Percentiles rank a stretch among this genome's conserved stretches.
Evolutionary conservation across 2,888 invertebrate species (phyloP).

Genomic region (Caenorhabditis becei): DNA sequence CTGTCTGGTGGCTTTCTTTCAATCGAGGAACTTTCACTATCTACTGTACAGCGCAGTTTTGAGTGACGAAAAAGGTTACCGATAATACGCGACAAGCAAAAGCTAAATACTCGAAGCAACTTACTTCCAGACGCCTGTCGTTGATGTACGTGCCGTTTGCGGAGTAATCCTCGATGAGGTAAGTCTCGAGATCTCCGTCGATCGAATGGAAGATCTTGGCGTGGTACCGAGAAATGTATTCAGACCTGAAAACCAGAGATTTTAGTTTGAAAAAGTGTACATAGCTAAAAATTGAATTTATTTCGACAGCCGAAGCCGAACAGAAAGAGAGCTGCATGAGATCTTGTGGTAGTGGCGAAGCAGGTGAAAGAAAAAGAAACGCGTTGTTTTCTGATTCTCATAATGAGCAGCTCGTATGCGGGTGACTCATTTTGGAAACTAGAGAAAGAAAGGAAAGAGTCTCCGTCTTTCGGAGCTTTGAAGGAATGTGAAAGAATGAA

Average conservation of each 20-base stretch:
- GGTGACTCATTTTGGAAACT: neutral
- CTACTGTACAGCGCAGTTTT: neutral
- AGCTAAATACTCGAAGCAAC: too few relatives aligned
- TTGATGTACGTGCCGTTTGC: constrained; percentile 84
- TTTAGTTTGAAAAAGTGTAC: too few relatives aligned
- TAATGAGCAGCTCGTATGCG: neutral
- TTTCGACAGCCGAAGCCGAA: too few relatives aligned
- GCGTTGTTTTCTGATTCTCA: neutral
- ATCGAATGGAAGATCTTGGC: constrained; percentile 81
- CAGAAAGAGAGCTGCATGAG: neutral
- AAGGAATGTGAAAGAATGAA: neutral
- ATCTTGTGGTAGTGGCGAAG: neutral
- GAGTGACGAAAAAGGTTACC: neutral
- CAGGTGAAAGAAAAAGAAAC: constrained; percentile 4
- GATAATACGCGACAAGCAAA: too few relatives aligned
- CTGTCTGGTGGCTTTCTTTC: too few relatives aligned
- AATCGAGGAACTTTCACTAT: too few relatives aligned
- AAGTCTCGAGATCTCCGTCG: constrained; percentile 76
- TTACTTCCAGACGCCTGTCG: constrained; percentile 70
- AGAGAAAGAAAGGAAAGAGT: neutral
- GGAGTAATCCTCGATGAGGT: constrained; percentile 82
- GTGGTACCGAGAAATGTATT: constrained; percentile 82
- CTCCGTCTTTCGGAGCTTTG: neutral
- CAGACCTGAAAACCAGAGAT: constrained; percentile 24
- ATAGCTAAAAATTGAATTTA: neutral